Conservation (phyloP, 1,140 invertebrate genomes). For the Drosophila tsacasi region DNA sequence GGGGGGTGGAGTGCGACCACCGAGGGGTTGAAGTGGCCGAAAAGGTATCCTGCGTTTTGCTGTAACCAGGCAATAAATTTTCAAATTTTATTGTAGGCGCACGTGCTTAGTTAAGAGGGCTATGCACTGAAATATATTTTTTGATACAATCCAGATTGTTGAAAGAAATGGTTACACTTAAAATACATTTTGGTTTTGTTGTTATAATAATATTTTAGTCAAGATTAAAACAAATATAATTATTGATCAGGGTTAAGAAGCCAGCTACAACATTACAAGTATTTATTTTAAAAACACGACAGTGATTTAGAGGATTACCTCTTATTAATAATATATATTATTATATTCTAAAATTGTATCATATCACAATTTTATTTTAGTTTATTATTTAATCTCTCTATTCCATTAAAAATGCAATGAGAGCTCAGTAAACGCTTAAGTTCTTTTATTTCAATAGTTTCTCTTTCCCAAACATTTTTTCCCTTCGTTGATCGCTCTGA, state of each 20-base stretch:
- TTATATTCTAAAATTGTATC: too few species aligned
- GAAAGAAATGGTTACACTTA: too few species aligned
- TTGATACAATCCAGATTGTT: neutral
- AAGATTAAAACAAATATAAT: neutral
- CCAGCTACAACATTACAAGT: too few species aligned
- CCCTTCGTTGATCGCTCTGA: neutral
- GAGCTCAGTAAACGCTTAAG: neutral
- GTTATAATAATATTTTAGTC: neutral
- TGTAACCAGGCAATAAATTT: constrained; percentile 60
- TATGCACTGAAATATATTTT: constrained; percentile 5
- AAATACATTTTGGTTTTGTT: neutral
- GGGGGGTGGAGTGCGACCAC: neutral
- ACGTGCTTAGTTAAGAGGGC: constrained; percentile 39
- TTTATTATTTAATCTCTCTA: neutral
- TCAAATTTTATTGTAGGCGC: constrained; percentile 68
- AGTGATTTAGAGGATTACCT: too few species aligned
- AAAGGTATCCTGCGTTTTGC: constrained; percentile 37
- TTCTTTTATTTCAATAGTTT: too few species aligned
- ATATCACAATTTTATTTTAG: neutral
- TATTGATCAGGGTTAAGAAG: too few species aligned
- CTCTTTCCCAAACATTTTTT: too few species aligned
- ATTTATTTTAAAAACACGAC: too few species aligned
- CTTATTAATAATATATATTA: too few species aligned
- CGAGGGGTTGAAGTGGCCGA: constrained; percentile 42
- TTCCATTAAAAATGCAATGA: neutral